A percentile compares a stretch with the other conserved stretches of the same genome.
These are phyloP conservation scores for Ophioninae sp. DNA, from an alignment of 2,888 invertebrate genomes.

Conservation along the genomic window DNA sequence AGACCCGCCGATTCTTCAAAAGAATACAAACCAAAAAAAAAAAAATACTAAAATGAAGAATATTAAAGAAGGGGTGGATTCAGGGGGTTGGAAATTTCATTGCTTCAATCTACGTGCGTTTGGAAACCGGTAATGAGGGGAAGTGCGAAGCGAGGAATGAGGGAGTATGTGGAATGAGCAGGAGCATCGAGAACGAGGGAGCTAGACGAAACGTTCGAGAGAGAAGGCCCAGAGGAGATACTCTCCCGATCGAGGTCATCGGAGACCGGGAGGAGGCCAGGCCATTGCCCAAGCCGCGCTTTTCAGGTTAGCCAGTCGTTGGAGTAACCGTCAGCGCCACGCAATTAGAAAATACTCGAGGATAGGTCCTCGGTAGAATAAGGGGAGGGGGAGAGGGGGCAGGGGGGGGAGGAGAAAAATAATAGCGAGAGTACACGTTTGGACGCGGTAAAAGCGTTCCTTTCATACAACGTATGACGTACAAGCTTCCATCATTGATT, in stretches of 20 bases:
- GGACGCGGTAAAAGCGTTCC: conserved; percentile 53
- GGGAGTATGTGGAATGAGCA: conserved; percentile 55
- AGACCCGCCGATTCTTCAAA: neutral
- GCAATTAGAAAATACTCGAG: conserved; percentile 76
- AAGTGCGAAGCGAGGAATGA: conserved; percentile 53
- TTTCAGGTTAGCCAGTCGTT: conserved; percentile 77
- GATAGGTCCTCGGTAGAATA: conserved; percentile 55
- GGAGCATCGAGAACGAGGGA: conserved; percentile 66
- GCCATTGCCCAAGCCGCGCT: conserved; percentile 80
- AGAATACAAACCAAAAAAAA: neutral
- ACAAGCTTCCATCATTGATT: conserved; percentile 39
- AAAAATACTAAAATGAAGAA: neutral
- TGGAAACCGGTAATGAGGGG: conserved; percentile 42
- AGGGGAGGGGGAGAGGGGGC: conserved; percentile 19
- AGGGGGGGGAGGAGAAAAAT: conserved; percentile 35
- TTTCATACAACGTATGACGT: conserved; percentile 16
- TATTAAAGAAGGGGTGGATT: no score
- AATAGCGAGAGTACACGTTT: no score
- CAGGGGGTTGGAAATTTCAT: neutral
- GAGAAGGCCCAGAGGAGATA: conserved; percentile 61
- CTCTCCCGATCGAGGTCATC: conserved; percentile 79
- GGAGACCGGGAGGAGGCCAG: conserved; percentile 79
- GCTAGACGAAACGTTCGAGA: conserved; percentile 47
- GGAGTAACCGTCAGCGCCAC: conserved; percentile 70
- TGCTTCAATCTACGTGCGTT: conserved; percentile 49